Conservation (phyloP, 2,797 vertebrate species). For the Enteromius argenteus region DNA sequence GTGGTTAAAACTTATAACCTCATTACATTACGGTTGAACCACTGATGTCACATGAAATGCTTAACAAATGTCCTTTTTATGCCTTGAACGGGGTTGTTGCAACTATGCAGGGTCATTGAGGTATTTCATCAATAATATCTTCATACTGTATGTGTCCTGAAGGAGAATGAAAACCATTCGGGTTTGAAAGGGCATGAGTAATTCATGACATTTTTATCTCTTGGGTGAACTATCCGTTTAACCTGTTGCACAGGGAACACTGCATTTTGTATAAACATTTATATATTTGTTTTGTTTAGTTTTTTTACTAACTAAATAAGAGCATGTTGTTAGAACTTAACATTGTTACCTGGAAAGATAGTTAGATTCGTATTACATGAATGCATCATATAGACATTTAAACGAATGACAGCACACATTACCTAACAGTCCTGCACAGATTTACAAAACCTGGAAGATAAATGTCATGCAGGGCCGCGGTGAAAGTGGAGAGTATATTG, state of each 20-base stretch:
- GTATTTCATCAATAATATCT: not conserved
- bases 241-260: slow-evolving; percentile 11
- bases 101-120: not conserved
- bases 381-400: not conserved
- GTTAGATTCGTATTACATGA: not conserved
- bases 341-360: not conserved
- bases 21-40: not conserved
- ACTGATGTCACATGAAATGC: not conserved
- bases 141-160: not conserved
- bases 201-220: not conserved
- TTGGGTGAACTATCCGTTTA: not conserved
- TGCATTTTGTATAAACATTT: not conserved
- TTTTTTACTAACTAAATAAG: not conserved
- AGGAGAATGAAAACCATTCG: not conserved
- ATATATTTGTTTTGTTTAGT: too few relatives aligned
- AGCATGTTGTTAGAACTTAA: not conserved
- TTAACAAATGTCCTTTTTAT: not conserved
- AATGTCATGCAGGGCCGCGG: not conserved
- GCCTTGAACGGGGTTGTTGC: not conserved
- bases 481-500: not conserved
- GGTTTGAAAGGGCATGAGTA: not conserved
- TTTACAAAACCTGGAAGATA: not conserved
- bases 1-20: too few relatives aligned
- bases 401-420: not conserved
- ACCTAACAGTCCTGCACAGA: not conserved